Evolutionary conservation across 2,113 vertebrate species (phyloP), one percentile per base, ranked within the genome.

Genomic region (Catagonus wagneri): DNA sequence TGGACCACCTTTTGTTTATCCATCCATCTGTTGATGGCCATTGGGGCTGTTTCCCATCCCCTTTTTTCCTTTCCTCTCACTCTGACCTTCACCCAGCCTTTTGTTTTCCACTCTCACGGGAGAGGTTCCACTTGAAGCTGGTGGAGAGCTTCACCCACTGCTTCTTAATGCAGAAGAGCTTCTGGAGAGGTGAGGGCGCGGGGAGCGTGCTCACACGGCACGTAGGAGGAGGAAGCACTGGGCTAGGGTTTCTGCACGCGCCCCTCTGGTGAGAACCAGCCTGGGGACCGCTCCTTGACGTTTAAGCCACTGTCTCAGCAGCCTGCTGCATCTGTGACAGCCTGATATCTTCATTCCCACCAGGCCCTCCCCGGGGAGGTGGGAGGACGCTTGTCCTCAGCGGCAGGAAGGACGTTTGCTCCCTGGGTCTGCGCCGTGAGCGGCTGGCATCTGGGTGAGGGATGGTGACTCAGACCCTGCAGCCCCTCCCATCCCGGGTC

Each of bases 1-100:
- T 7, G 16, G 14, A 10, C 79, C 15, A 0, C 11, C 0, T 17
- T 12, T 1, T 22, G 4, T 14, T 7, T 10, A 2, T 4, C 58
- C 1, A 0, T 5, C 25, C 32, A 1, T 20, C 56, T 6, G 0
- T 3, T 3, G 13, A 17, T 2, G 15, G 68, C 6, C 19, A 1
- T 17, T 20, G n/a, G 63, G 7, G 1, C 4, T 13, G 36, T 23
- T 29, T 39, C 17, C 27, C 25, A 7, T 1, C 44, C 63, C 8
- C 1, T 6, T 6, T 29, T 36, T 27, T 20, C 27, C 78, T 54
- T 29, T 56, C 50, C 25, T 61, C 20, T 54, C 44, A 11, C 54
- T 60, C 61, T 44, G 65, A 23, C 65, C 10, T 22, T 56, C 17
- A 0, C 32, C 39, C 23, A 34, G 11, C n/a, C 9, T 52, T 65